Evolutionary conservation across 2,888 invertebrate genomes (phyloP).

Genomic region (Cryptocephalus moraei): DNA sequence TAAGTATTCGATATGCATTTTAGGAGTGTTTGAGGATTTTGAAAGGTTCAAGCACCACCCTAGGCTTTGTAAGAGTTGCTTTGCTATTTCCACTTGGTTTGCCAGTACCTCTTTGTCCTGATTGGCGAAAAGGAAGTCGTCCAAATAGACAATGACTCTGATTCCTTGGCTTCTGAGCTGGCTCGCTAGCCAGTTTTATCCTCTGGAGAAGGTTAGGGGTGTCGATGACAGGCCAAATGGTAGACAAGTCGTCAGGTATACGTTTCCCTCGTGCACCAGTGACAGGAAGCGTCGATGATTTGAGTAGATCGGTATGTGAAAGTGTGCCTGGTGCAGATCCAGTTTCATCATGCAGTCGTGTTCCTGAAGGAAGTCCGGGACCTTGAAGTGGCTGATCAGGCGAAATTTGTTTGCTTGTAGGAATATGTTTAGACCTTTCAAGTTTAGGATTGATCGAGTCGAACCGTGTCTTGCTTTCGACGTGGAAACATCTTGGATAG

Average conservation of each 20-base stretch:
- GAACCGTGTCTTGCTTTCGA: slow-evolving; percentile 9
- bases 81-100: too few species aligned
- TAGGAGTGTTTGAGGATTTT: slow-evolving; percentile 7
- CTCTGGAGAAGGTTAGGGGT: slow-evolving; percentile 6
- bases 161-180: slow-evolving; percentile 6
- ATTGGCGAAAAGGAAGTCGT: too few species aligned
- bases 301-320: slow-evolving; percentile 9
- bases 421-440: too few species aligned
- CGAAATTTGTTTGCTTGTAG: too few species aligned
- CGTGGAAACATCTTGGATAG: slow-evolving; percentile 4
- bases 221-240: slow-evolving; percentile 13
- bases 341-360: slow-evolving; percentile 7
- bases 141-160: too few species aligned
- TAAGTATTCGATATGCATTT: slow-evolving; percentile 7
- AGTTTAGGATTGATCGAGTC: slow-evolving; percentile 9
- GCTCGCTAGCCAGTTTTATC: slow-evolving; percentile 9
- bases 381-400: slow-evolving; percentile 6
- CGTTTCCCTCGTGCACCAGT: slow-evolving; percentile 4
- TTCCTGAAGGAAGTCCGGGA: slow-evolving; percentile 7
- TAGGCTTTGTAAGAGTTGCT: too few species aligned
- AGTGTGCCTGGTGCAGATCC: slow-evolving; percentile 7
- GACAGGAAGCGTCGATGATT: slow-evolving; percentile 9
- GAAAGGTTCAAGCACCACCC: too few species aligned
- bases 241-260: slow-evolving; percentile 11
- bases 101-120: too few species aligned